Evolutionary conservation across 2,888 invertebrate species (phyloP), one percentile per base, ranked within the genome.

Genomic region (Lasioglossum calceatum): DNA sequence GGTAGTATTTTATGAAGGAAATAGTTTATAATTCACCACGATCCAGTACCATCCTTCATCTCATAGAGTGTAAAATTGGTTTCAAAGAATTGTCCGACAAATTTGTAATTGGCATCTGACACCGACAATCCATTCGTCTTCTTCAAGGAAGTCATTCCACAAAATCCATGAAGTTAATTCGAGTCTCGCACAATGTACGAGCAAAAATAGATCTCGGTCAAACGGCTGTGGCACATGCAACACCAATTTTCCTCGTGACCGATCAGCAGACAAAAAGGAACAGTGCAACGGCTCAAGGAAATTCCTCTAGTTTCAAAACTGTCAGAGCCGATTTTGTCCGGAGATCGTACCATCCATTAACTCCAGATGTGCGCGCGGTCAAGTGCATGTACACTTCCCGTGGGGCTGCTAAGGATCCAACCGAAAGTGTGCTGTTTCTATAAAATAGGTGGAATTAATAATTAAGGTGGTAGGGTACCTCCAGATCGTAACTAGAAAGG

Each of bases 301-400:
- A 42, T 47, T 36, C 10, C 71, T 85, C 71, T 32, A n/a, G 58
- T 85, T 75, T 64, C 83, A 83, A 39, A 82, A 47, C 67, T 76
- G 82, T 47, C 79, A 58, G 36, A 54, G 61, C 14, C 16, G 64
- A 54, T 19, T 44, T 36, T 16, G 47, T 47, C 64, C 19, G 42
- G 36, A 23, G 67, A 67, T 44, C 70, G 23, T 86, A 75, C 74
- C 77, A 75, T 32, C 50, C 47, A 54, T 39, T 78, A n/a, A 0
- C 19, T 77, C 83, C 83, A 80, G 79, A 77, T 77, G 83, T 58
- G 67, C 44, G 19, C 73, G 58, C 36, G 39, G 75, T 39, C 54
- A 23, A 79, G 79, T 36, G 61, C 14, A 14, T 27, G 0, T 12
- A 27, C 61, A 39, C 73, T 64, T 64, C 44, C 19, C 44, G 42